Evolutionary conservation across 2,113 vertebrate species (phyloP).

Genomic region (Nycticryphes semicollaris): DNA sequence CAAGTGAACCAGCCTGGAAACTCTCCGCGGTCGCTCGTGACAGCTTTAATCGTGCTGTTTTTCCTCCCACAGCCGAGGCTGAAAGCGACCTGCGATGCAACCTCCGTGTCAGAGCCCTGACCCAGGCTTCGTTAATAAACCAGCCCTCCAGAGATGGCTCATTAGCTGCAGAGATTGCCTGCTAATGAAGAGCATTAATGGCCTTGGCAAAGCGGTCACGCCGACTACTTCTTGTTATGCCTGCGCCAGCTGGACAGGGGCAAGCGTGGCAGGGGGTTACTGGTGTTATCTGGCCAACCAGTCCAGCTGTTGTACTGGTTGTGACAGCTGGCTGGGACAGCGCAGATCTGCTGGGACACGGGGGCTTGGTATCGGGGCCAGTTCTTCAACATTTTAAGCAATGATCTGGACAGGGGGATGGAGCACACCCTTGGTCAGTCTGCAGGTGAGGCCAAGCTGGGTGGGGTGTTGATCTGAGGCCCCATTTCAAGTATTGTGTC

Average conservation of each 20-base stretch:
- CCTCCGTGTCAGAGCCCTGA: background rate
- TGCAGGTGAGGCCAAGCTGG: background rate
- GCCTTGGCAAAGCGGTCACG: background rate
- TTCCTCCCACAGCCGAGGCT: background rate
- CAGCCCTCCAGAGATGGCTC: background rate
- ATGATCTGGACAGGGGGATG: background rate
- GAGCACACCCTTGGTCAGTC: rapidly evolving
- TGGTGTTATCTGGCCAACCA: background rate
- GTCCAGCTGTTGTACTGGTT: background rate
- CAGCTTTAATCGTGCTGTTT: background rate
- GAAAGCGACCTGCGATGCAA: background rate
- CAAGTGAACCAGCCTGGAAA: background rate
- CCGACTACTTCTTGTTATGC: background rate
- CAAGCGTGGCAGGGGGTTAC: background rate
- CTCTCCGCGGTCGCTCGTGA: rapidly evolving
- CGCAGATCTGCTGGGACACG: rapidly evolving
- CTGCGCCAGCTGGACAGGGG: background rate
- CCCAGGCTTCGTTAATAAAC: background rate
- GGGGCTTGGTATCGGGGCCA: background rate
- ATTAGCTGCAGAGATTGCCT: background rate
- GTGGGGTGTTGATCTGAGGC: background rate
- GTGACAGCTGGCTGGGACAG: background rate
- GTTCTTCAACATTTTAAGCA: background rate
- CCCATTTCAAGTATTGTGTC: rapidly evolving
- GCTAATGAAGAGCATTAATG: background rate